These are phyloP conservation scores for Himalopsyche phryganea DNA, from an alignment of 1,140 invertebrate species.

Conservation along the genomic window DNA sequence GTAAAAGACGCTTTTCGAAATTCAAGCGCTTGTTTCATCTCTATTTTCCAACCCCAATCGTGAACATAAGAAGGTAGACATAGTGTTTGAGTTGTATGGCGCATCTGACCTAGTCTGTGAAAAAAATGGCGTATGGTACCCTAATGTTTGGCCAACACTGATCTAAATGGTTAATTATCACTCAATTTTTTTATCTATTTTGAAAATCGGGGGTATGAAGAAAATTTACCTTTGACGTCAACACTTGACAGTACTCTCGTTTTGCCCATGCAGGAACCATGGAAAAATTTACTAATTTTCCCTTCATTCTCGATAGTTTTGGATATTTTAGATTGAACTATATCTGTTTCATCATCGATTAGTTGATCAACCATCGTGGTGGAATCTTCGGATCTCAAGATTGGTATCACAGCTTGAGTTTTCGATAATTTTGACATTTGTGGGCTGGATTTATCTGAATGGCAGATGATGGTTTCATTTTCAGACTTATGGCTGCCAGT, in stretches of 20 bases:
- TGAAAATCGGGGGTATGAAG: too few species aligned
- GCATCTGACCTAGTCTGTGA: too few species aligned
- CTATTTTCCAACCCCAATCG: too few species aligned
- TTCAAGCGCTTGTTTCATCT: too few species aligned
- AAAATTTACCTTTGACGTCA: conserved; percentile 24
- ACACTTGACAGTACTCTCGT: conserved; percentile 39
- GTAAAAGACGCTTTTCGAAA: too few species aligned
- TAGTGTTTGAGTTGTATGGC: too few species aligned
- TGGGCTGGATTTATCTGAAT: conserved; percentile 46
- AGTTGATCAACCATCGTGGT: conserved; percentile 33
- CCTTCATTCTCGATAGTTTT: conserved; percentile 32
- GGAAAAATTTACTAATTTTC: conserved; percentile 46
- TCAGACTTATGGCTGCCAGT: conserved; percentile 44
- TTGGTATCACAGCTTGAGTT: conserved; percentile 50
- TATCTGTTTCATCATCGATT: conserved; percentile 40
- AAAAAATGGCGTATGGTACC: too few species aligned
- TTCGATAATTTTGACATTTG: conserved; percentile 42
- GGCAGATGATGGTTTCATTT: conserved; percentile 50
- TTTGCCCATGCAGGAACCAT: conserved; percentile 49
- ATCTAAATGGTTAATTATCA: too few species aligned
- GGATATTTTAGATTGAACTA: conserved; percentile 41
- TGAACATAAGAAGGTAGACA: too few species aligned
- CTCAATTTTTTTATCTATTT: too few species aligned
- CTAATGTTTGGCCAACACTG: too few species aligned
- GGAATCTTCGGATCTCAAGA: conserved; percentile 44